These are phyloP conservation scores for Neotoxoptera formosana DNA, from an alignment of 1,140 invertebrate species.

Conservation along the genomic window DNA sequence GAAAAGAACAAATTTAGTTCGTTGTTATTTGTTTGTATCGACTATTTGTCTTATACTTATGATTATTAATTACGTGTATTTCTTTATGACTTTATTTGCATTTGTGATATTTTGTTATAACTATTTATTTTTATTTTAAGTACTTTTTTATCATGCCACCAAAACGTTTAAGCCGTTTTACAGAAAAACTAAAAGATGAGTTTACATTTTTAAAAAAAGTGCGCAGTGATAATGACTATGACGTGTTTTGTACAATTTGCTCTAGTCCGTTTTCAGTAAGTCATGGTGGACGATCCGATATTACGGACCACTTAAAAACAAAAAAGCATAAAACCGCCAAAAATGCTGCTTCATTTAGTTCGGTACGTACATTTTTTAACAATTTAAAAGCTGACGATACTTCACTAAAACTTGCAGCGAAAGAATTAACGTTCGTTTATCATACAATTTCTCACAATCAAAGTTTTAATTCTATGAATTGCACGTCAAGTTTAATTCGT, in stretches of 20 bases:
- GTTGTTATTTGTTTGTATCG: too few species aligned
- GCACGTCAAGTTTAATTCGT: neutral
- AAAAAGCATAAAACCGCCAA: conserved; percentile 10
- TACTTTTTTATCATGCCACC: too few species aligned
- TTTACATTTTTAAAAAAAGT: neutral
- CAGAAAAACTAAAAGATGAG: neutral
- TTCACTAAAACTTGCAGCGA: neutral
- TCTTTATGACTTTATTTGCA: too few species aligned
- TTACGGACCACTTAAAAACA: neutral
- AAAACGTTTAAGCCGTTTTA: conserved; percentile 19
- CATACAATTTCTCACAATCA: neutral
- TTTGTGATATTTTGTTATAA: too few species aligned
- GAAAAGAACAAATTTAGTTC: too few species aligned
- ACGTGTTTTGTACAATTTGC: conserved; percentile 23
- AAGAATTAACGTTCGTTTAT: neutral
- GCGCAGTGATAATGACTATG: neutral
- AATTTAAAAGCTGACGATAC: neutral
- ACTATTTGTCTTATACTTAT: too few species aligned
- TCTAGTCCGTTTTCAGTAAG: conserved; percentile 31
- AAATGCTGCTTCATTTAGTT: neutral
- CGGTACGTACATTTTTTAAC: too few species aligned
- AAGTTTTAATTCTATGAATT: too few species aligned
- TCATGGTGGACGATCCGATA: neutral
- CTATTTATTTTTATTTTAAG: too few species aligned
- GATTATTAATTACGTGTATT: too few species aligned